Conservation (phyloP, 2,113 vertebrate species). For the Sylvia atricapilla region DNA sequence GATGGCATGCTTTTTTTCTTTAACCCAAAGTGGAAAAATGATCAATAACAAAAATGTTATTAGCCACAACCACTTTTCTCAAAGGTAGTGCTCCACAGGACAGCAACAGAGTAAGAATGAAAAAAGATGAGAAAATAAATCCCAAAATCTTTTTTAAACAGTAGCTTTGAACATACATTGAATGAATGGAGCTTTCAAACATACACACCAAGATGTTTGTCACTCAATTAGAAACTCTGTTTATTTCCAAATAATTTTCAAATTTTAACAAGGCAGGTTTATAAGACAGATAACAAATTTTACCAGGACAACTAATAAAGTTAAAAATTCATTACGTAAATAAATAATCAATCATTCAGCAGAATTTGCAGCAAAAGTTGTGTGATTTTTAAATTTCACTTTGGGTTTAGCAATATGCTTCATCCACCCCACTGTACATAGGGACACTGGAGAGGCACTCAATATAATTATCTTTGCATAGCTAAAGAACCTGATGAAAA, state of each 20-base stretch:
- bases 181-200: neutral
- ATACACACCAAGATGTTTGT: neutral
- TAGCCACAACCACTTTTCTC: neutral
- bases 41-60: neutral
- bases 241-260: neutral
- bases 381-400: neutral
- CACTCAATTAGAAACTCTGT: neutral
- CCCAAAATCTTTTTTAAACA: neutral
- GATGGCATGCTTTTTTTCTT: neutral
- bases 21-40: neutral
- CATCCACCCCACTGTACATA: too few species aligned
- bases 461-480: neutral
- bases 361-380: neutral
- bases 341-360: neutral
- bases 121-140: neutral
- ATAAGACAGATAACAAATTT: neutral
- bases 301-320: neutral
- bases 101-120: neutral
- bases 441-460: fast-evolving
- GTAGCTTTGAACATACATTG: neutral
- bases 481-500: neutral
- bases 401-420: neutral
- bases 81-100: neutral
- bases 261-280: neutral
- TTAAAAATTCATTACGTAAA: neutral